Conservation (phyloP, 1,140 invertebrate genomes). For the Hycleus cichorii region DNA sequence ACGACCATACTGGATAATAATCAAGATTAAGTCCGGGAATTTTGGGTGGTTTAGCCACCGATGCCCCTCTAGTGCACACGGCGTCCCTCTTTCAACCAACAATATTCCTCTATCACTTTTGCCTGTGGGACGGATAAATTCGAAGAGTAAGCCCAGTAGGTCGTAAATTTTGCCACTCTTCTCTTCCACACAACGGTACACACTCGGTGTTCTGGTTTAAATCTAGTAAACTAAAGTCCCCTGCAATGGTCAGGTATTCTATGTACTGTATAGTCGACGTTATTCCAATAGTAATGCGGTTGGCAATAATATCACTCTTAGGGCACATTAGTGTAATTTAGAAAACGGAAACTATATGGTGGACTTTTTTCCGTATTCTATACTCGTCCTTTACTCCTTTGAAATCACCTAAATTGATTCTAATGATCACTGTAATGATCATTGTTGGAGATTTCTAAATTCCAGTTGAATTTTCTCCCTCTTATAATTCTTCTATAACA, state of each 20-base stretch:
- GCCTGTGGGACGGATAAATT: conserved; percentile 23
- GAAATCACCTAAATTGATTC: no score
- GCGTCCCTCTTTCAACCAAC: no score
- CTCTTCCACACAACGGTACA: background rate
- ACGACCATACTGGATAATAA: conserved; percentile 20
- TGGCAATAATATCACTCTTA: conserved; percentile 13
- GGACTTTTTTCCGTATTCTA: no score
- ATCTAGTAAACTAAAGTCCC: conserved; percentile 21
- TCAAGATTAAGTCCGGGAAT: conserved; percentile 23
- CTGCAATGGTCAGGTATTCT: conserved; percentile 15
- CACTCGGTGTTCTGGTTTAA: conserved; percentile 8
- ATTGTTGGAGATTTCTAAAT: no score
- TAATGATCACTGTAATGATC: no score
- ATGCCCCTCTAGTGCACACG: conserved; percentile 6
- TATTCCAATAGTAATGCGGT: conserved; percentile 2
- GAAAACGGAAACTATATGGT: no score
- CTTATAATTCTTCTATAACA: no score
- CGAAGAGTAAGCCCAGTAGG: conserved; percentile 23
- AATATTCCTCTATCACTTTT: no score
- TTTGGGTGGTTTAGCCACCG: background rate
- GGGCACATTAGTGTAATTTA: conserved; percentile 13
- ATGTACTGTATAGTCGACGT: background rate
- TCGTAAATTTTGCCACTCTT: conserved; percentile 21
- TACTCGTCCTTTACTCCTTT: no score
- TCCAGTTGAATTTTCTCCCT: no score